These are phyloP conservation scores for Oryzias celebensis DNA, from an alignment of 2,113 vertebrate species.

Conservation along the genomic window DNA sequence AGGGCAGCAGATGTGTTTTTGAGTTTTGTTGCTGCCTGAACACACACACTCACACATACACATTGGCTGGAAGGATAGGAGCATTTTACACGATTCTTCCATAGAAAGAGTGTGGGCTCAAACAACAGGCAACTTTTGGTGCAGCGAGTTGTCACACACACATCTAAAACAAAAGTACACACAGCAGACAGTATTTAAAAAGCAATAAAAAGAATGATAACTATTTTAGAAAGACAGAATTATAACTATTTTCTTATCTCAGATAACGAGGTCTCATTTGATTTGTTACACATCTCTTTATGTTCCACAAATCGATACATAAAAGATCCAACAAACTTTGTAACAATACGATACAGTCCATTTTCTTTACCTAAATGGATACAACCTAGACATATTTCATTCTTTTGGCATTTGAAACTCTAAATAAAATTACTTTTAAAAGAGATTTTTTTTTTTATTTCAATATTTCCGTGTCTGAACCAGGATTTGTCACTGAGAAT, in stretches of 20 bases:
- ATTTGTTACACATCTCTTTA: no score
- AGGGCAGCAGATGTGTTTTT: conserved; percentile 54
- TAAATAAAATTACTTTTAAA: no score
- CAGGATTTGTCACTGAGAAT: no score
- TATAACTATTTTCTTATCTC: no score
- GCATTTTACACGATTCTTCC: conserved; percentile 59
- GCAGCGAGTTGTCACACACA: conserved; percentile 42
- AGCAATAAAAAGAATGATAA: not conserved
- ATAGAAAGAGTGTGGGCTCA: conserved; percentile 65
- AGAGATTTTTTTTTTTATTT: no score
- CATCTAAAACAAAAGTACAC: conserved; percentile 21
- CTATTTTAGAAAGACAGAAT: no score
- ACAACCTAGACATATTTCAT: no score
- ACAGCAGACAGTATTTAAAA: not conserved
- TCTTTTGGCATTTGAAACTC: no score
- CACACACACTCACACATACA: conserved; percentile 19
- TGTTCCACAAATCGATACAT: not conserved
- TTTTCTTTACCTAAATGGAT: no score
- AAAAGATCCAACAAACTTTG: not conserved
- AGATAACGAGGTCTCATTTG: not conserved
- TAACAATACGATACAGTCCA: no score
- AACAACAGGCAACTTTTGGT: conserved; percentile 48
- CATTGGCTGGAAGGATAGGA: conserved; percentile 41
- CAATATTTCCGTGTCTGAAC: no score
- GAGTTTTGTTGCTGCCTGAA: conserved; percentile 22